Percentiles rank a stretch among this genome's conserved stretches.
Evolutionary conservation across 1,140 invertebrate genomes (phyloP).

Genomic region (Drosophila burlai): DNA sequence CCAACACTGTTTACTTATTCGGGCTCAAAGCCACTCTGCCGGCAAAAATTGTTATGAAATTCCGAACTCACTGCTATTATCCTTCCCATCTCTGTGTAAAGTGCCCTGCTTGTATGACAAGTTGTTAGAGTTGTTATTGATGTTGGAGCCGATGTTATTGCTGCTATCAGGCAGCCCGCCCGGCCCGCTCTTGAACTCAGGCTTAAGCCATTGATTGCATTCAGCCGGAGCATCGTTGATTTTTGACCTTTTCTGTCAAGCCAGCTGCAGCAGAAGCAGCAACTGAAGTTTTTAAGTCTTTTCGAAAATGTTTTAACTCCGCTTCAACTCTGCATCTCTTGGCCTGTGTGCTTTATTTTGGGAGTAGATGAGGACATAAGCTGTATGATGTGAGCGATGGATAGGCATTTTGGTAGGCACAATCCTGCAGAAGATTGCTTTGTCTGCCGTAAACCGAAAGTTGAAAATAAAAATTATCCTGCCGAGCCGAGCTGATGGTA

Average conservation of each 20-base stretch:
- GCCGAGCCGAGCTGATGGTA: constrained; percentile 2
- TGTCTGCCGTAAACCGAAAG: constrained; percentile 15
- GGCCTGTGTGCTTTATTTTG: constrained; percentile 11
- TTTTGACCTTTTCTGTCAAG: constrained; percentile 53
- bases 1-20: constrained; percentile 58
- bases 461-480: constrained; percentile 11
- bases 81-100: constrained; percentile 30
- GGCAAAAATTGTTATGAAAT: constrained; percentile 72
- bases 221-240: constrained; percentile 52
- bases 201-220: constrained; percentile 80
- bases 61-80: constrained; percentile 32
- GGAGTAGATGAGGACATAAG: constrained; percentile 52
- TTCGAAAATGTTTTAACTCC: constrained; percentile 61
- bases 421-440: not conserved
- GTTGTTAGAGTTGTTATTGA: constrained; percentile 71
- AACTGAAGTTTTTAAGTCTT: constrained; percentile 64
- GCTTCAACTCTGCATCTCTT: constrained; percentile 4
- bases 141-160: constrained; percentile 35
- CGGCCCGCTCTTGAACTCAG: constrained; percentile 29
- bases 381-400: constrained; percentile 66
- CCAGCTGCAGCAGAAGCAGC: constrained; percentile 16
- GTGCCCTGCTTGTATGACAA: constrained; percentile 70
- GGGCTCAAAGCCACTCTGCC: constrained; percentile 15
- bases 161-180: constrained; percentile 5
- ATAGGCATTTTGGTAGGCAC: constrained; percentile 57